Evolutionary conservation across 2,113 vertebrate genomes (phyloP).

Genomic region (Andinoacara biseriatus): DNA sequence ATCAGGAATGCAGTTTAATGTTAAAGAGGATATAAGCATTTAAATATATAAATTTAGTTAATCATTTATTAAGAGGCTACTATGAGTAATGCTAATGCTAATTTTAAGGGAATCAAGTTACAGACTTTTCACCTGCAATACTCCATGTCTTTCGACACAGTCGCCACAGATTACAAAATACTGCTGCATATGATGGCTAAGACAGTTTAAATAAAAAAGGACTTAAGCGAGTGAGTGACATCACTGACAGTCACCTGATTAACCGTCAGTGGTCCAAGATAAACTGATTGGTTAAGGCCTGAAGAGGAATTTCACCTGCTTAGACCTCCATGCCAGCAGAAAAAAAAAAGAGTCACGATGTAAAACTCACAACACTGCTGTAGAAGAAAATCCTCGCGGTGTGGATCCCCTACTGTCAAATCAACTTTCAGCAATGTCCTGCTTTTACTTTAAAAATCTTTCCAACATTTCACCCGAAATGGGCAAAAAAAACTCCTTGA

Average conservation of each 20-base stretch:
- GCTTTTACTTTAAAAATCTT: not conserved
- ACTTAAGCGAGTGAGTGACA: not conserved
- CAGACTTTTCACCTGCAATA: not conserved
- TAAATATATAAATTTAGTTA: not conserved
- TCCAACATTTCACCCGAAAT: not conserved
- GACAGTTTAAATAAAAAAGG: not conserved
- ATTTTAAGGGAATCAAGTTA: not conserved
- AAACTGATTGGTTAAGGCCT: not conserved
- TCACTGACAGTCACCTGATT: not conserved
- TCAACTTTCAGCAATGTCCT: not conserved
- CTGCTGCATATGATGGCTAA: not conserved
- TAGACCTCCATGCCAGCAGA: not conserved
- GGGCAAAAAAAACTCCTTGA: conserved; percentile 6
- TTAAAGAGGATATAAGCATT: not conserved
- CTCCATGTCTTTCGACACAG: fast-evolving
- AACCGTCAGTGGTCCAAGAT: not conserved
- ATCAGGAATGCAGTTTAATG: not conserved
- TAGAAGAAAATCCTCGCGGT: not conserved
- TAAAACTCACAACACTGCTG: not conserved
- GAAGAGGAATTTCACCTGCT: not conserved
- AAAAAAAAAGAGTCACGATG: not conserved
- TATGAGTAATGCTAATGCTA: not conserved
- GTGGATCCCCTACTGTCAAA: not conserved
- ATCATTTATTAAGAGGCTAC: not conserved
- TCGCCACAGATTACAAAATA: conserved; percentile 14